Percentiles rank a stretch among this genome's conserved stretches.
Evolutionary conservation across 2,888 invertebrate species (phyloP).

Genomic region (Encarsia formosa): DNA sequence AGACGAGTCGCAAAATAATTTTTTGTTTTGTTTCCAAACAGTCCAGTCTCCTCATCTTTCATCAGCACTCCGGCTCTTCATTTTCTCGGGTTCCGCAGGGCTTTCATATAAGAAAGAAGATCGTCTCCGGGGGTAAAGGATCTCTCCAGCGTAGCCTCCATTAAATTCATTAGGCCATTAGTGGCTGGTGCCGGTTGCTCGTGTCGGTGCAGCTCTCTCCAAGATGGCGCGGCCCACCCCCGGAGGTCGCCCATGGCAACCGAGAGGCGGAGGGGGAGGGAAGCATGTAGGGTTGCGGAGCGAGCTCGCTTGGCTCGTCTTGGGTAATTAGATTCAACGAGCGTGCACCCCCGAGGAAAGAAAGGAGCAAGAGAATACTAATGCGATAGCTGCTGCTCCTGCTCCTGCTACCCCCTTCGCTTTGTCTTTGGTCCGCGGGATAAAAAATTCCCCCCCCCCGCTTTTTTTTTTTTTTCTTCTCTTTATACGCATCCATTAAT

Average conservation of each 20-base stretch:
- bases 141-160: slow-evolving; percentile 48
- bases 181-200: slow-evolving; percentile 44
- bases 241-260: slow-evolving; percentile 48
- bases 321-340: slow-evolving; percentile 52
- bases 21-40: too few species aligned
- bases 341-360: slow-evolving; percentile 38
- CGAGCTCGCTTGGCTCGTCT: not conserved
- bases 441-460: not conserved
- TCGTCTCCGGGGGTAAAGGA: too few species aligned
- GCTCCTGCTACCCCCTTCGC: not conserved
- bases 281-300: not conserved
- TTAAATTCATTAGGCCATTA: slow-evolving; percentile 54
- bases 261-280: slow-evolving; percentile 28
- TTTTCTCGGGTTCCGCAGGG: too few species aligned
- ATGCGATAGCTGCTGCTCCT: slow-evolving; percentile 5
- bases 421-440: not conserved
- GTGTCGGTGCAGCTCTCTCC: slow-evolving; percentile 47
- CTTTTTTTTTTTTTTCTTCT: slow-evolving; percentile 4
- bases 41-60: slow-evolving; percentile 22
- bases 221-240: slow-evolving; percentile 49
- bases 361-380: slow-evolving; percentile 24
- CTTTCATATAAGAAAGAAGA: too few species aligned
- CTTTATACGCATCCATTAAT: not conserved
- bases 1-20: too few species aligned
- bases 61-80: too few species aligned